Conservation (phyloP, 2,113 vertebrate genomes). For the Petrocephalus zakoni region DNA sequence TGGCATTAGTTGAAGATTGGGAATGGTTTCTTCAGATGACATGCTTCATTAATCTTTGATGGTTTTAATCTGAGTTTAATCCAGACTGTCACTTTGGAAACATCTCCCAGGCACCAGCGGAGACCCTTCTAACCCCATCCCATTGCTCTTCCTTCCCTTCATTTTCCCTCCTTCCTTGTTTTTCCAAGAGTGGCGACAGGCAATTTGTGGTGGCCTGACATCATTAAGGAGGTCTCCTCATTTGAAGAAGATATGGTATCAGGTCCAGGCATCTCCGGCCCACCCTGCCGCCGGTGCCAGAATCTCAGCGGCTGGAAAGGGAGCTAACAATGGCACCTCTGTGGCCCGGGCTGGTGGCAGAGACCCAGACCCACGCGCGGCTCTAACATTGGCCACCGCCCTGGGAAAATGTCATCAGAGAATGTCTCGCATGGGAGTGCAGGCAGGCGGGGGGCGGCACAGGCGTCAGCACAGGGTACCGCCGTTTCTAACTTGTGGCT, state of each 20-base stretch:
- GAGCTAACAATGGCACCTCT: conserved; percentile 47
- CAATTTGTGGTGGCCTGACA: not conserved
- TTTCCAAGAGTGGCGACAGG: not conserved
- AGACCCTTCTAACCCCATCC: not conserved
- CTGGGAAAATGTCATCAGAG: conserved; percentile 59
- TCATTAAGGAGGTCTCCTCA: conserved; percentile 22
- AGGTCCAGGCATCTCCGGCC: conserved; percentile 26
- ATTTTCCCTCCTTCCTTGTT: not conserved
- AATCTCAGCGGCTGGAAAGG: conserved; percentile 30
- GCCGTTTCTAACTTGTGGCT: not conserved
- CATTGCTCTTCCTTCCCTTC: not conserved
- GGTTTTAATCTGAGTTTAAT: not conserved
- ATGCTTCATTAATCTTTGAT: not conserved
- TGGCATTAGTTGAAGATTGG: not conserved
- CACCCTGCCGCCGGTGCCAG: conserved; percentile 25
- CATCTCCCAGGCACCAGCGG: not conserved
- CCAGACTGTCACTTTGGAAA: not conserved
- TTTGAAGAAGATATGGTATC: conserved; percentile 37
- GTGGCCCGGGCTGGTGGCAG: conserved; percentile 35
- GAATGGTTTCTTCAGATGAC: not conserved
- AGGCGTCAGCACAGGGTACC: not conserved
- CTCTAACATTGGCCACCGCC: conserved; percentile 53
- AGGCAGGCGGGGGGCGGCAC: not conserved
- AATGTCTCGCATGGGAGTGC: conserved; percentile 10
- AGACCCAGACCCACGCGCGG: conserved; percentile 28